Evolutionary conservation across 2,113 vertebrate genomes (phyloP), one percentile per base, ranked within the genome.

Genomic region (Larimichthys crocea): DNA sequence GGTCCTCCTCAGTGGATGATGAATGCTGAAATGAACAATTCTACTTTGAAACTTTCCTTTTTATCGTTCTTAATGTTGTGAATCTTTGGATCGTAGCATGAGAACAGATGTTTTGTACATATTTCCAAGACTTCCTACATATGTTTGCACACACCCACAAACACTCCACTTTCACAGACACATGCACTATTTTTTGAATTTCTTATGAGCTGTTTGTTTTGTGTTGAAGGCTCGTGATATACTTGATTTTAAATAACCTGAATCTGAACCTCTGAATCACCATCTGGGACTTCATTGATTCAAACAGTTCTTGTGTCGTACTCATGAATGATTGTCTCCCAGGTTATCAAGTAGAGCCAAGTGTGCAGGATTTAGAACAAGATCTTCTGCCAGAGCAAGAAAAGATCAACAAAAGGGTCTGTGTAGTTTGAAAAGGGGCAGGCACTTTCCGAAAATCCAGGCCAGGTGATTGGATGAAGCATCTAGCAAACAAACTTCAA

Each of bases 31-130:
- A 8, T 0, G n/a, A n/a, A n/a, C n/a, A n/a, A n/a, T n/a, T n/a
- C n/a, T n/a, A n/a, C n/a, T n/a, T n/a, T n/a, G 16, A 26, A 67
- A 61, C 57, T 71, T 74, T 80, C 69, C 83, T 79, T 74, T 81
- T 60, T 50, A 8, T 71, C 42, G 14, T 71, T 75, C 24, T 49
- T 60, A 9, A 29, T 46, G 56, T 76, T 61, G 75, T 76, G 72
- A 35, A 53, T 70, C 26, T 79, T 49, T 44, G 40, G 29, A 49
- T 61, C 14, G 12, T 8, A 48, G 74, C 69, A 74, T 77, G 48
- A 68, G 3, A 76, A 56, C 22, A 59, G 15, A 29, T 59, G 11
- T 74, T 56, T 44, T 84, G 62, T 77, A 83, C n/a, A 69, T 81
- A 77, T 74, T 87, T 81, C 70, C 65, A 50, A 69, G 17, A 64